A percentile compares a stretch with the other conserved stretches of the same genome.
Conservation (phyloP, 1,140 invertebrate species). For the Marisa cornuarietis region DNA sequence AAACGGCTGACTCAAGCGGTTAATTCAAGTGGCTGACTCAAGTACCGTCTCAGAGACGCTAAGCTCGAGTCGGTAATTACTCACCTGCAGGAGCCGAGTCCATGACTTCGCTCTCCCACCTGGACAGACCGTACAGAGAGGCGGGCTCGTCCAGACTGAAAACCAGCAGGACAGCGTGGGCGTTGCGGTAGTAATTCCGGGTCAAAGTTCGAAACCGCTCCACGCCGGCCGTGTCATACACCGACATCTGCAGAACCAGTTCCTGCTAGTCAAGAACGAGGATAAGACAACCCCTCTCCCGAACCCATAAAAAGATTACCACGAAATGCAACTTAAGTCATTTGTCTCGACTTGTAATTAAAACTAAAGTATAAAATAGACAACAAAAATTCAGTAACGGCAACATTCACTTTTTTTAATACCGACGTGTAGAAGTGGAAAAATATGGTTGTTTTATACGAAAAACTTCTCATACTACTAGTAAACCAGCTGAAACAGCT, state of each 20-base stretch:
- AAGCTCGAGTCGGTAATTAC: not conserved
- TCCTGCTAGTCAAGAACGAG: not conserved
- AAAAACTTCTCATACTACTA: no score
- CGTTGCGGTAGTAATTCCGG: conserved; percentile 47
- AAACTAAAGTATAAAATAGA: no score
- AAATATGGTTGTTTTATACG: no score
- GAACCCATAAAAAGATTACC: no score
- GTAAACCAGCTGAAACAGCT: no score
- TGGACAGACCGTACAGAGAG: conserved; percentile 87
- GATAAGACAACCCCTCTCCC: not conserved
- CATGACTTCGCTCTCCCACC: conserved; percentile 38
- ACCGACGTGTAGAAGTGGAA: no score
- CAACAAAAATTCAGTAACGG: no score
- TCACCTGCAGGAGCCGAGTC: conserved; percentile 39
- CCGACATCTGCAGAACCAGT: conserved; percentile 29
- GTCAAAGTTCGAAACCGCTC: conserved; percentile 47
- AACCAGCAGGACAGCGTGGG: conserved; percentile 38
- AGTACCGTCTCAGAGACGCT: no score
- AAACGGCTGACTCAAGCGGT: no score
- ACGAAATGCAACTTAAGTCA: no score
- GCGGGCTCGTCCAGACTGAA: conserved; percentile 84
- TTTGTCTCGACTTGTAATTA: not conserved
- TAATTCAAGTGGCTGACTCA: no score
- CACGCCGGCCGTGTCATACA: conserved; percentile 43
- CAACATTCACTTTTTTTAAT: no score